Percentiles rank a stretch among this genome's conserved stretches.
Conservation (phyloP, 30 jellyfish, hydroid and myxozoan genomes). For the Aurelia coerulea region DNA sequence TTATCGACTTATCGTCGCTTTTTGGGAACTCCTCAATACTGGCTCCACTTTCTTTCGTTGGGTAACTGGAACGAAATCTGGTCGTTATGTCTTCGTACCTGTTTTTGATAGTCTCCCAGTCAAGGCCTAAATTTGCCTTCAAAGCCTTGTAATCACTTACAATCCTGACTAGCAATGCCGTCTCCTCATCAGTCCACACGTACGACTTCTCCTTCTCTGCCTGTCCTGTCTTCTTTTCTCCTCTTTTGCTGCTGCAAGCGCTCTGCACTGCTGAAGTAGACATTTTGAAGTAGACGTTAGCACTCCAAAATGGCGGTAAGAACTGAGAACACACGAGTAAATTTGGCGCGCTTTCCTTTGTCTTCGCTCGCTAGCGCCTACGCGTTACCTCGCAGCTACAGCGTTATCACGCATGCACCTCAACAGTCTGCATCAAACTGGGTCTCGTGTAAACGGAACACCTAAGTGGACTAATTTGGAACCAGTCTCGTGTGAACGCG, state of each 20-base stretch:
- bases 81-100: not conserved
- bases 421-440: too few relatives aligned
- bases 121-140: conserved; percentile 23
- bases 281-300: too few relatives aligned
- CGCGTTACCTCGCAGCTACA: too few relatives aligned
- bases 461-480: not conserved
- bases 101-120: conserved; percentile 26
- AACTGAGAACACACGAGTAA: too few relatives aligned
- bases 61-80: conserved; percentile 10
- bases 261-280: not conserved
- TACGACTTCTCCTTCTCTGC: conserved; percentile 9
- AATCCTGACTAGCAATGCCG: conserved; percentile 30
- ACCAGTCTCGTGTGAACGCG: too few relatives aligned
- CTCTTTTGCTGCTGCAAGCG: not conserved
- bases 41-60: conserved; percentile 6
- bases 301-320: too few relatives aligned
- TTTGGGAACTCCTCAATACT: conserved; percentile 11
- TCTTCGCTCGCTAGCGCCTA: too few relatives aligned
- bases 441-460: not conserved
- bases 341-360: too few relatives aligned
- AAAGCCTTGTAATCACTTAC: conserved; percentile 11
- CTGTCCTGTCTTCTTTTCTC: not conserved
- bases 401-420: too few relatives aligned
- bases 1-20: not conserved
- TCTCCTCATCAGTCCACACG: conserved; percentile 38